Evolutionary conservation across 2,113 vertebrate genomes (phyloP), one percentile per base, ranked within the genome.

Genomic region (Haemorhous mexicanus): DNA sequence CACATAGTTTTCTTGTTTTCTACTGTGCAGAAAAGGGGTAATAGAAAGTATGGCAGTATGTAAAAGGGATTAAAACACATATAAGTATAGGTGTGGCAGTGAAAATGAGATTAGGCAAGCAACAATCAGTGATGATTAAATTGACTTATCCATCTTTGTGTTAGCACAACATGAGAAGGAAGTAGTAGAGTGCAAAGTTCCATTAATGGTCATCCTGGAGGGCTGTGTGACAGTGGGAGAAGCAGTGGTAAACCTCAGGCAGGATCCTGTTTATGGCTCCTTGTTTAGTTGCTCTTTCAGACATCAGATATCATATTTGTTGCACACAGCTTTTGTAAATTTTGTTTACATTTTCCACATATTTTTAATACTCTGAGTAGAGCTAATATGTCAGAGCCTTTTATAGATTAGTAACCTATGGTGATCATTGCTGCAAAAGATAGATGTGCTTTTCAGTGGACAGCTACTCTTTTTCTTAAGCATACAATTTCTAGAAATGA

Each of bases 401-500:
- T 47, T 26, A 68, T 0, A 0, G 16, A 39, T 43, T 87, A 82
- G 6, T 76, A 72, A 37, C 12, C 23, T 59, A 2, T 67, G 16
- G 27, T 55, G 52, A n/a, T 46, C 2, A 3, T 37, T 82, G 28
- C 53, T 85, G 22, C 11, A 35, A 46, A 72, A 88, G 5, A 41
- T 2, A 3, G 4, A 56, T 28, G 5, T 52, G 10, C 70, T 69
- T 79, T 5, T 86, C 1, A 0, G 44, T 55, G 15, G 6, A 9
- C 14, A 87, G 62, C 43, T 85, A 33, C 13, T 70, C 7, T 68
- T 84, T 84, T 27, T n/a, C 37, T 68, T 78, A 86, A 76, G 19
- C 8, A 30, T 16, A 7, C 0, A 2, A 12, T 49, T 76, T 84
- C 39, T 35, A 22, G 32, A 74, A 82, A 64, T 33, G 13, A 6